Conservation (phyloP, 23 tunicate species). For the Oikopleura dioica region DNA sequence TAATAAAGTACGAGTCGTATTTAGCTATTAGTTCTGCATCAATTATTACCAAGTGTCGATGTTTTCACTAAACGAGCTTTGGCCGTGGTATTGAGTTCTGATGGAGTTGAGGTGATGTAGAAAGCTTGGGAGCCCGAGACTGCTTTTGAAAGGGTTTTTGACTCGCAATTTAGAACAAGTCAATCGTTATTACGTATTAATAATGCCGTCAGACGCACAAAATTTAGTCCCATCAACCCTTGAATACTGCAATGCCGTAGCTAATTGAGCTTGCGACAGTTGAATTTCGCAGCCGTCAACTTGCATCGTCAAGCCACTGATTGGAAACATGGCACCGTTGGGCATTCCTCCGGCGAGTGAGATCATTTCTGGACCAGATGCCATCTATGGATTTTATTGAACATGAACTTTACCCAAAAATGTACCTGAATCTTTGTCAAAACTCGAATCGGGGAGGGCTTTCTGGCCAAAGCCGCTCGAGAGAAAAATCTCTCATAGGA, state of each 20-base stretch:
- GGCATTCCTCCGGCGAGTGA: constrained; percentile 64
- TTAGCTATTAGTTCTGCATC: too few relatives aligned
- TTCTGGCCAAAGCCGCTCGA: not conserved
- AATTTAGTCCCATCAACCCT: too few relatives aligned
- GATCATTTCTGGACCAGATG: constrained; percentile 39
- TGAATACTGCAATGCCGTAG: not conserved
- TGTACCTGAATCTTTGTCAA: not conserved
- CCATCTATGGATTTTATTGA: too few relatives aligned
- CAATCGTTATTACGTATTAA: too few relatives aligned
- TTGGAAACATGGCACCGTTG: constrained; percentile 48
- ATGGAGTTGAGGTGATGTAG: not conserved
- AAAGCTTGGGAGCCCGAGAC: not conserved
- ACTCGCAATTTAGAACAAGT: too few relatives aligned
- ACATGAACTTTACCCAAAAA: too few relatives aligned
- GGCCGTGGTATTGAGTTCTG: not conserved
- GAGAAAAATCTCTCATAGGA: not conserved
- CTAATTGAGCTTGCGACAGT: not conserved
- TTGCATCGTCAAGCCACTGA: not conserved
- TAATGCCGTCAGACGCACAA: too few relatives aligned
- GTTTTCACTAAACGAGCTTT: too few relatives aligned
- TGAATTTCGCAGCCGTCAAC: not conserved
- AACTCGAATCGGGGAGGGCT: not conserved
- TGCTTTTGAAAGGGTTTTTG: too few relatives aligned
- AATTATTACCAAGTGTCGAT: too few relatives aligned
- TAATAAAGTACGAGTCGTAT: too few relatives aligned